Conservation (phyloP, 2,113 vertebrate species). For the Serilophus lunatus region DNA sequence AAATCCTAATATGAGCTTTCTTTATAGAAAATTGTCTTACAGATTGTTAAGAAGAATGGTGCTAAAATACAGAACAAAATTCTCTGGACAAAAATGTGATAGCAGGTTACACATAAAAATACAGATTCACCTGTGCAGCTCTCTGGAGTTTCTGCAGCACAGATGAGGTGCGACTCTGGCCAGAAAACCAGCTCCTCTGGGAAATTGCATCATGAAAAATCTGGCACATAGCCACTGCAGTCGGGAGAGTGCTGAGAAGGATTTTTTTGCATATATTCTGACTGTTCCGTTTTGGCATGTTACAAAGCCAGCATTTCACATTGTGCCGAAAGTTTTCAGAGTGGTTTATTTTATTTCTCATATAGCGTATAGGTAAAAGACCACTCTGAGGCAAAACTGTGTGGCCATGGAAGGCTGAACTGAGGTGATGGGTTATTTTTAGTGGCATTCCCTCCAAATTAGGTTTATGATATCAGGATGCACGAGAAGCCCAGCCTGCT, state of each 20-base stretch:
- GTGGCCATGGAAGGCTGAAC: background rate
- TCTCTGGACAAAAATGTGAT: background rate
- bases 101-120: background rate
- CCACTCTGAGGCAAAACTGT: background rate
- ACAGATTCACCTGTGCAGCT: background rate
- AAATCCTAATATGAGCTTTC: slow-evolving; percentile 49
- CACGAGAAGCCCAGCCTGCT: background rate
- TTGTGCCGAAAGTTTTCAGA: background rate
- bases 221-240: background rate
- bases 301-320: background rate
- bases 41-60: slow-evolving; percentile 38
- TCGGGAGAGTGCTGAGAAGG: background rate
- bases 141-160: background rate
- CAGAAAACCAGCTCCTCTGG: slow-evolving; percentile 6
- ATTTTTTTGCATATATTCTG: background rate
- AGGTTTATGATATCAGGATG: background rate
- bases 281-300: background rate
- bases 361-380: background rate
- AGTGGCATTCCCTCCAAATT: background rate
- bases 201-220: background rate
- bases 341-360: background rate
- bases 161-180: background rate
- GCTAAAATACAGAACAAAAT: slow-evolving; percentile 45
- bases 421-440: background rate
- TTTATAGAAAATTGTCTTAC: slow-evolving; percentile 46